These are phyloP conservation scores for Cynoglossus semilaevis DNA, from an alignment of 2,113 vertebrate genomes.

Conservation along the genomic window DNA sequence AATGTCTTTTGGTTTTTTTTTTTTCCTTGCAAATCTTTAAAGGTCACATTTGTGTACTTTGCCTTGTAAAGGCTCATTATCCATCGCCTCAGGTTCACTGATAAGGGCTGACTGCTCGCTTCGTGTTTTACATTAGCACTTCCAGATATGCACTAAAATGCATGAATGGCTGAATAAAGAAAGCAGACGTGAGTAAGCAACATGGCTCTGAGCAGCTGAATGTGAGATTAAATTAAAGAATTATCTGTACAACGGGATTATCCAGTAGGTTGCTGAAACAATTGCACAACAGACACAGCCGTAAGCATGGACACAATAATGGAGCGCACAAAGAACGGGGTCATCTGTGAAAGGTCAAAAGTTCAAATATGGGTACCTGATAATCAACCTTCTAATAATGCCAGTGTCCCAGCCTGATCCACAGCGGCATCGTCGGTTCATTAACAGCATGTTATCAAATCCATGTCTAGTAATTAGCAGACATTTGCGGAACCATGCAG, in stretches of 20 bases:
- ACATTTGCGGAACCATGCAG: no score
- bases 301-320: neutral
- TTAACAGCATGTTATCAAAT: no score
- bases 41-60: neutral
- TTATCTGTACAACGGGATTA: conserved; percentile 30
- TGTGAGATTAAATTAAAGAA: conserved; percentile 18
- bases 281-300: conserved; percentile 1
- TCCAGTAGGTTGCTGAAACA: conserved; percentile 9
- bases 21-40: neutral
- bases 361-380: no score
- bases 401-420: no score
- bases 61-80: neutral
- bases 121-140: neutral
- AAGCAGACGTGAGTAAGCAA: neutral
- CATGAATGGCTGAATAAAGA: conserved; percentile 5
- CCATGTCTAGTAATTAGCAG: no score
- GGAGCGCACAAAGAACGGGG: neutral
- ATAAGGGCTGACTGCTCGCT: neutral
- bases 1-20: neutral
- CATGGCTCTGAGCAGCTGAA: conserved; percentile 3
- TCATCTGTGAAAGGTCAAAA: no score
- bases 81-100: neutral
- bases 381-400: no score
- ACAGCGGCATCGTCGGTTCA: no score
- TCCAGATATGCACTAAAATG: neutral